Evolutionary conservation across 2,888 invertebrate genomes (phyloP), one percentile per base, ranked within the genome.

Genomic region (Iselma pallidipennis): DNA sequence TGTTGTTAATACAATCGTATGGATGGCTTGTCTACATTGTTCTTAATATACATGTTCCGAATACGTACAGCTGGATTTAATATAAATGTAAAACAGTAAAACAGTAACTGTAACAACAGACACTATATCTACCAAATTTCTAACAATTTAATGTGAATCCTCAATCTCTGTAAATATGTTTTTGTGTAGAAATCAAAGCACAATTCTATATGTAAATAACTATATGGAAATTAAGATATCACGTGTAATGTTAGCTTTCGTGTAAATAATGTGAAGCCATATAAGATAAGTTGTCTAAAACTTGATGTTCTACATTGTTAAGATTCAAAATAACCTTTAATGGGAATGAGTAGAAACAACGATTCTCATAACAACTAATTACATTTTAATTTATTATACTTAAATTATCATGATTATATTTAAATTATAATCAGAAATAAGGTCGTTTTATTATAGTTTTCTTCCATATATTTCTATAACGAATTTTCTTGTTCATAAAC

Each of bases 401-500:
- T 4, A 4, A n/a, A 33, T 4, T 4, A 29, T 12, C 1, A 4
- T 29, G 3, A 5, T 4, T 29, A 16, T 37, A 37, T 7, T 37
- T 37, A 7, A 1, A 37, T 9, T 37, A 16, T 6, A 6, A 16
- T 16, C 19, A 16, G 7, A 16, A 37, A 37, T 2, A n/a, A n/a
- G n/a, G n/a, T n/a, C n/a, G n/a, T n/a, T n/a, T n/a, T n/a, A n/a
- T n/a, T n/a, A n/a, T n/a, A n/a, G n/a, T n/a, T n/a, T n/a, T n/a
- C n/a, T n/a, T 19, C 7, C 2, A 29, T 29, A 16, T 16, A 16
- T 37, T 37, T 37, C 37, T 37, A 28, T 26, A 19, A 25, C 19
- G 28, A 28, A 31, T 51, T 51, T 51, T 51, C 51, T 51, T 51
- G 51, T 51, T 51, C 29, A 51, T 19, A 29, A 45, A 45, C 45